phyloP scores from a whole-genome alignment of 2,888 invertebrate species.

The Therioaphis trifolii region DNA sequence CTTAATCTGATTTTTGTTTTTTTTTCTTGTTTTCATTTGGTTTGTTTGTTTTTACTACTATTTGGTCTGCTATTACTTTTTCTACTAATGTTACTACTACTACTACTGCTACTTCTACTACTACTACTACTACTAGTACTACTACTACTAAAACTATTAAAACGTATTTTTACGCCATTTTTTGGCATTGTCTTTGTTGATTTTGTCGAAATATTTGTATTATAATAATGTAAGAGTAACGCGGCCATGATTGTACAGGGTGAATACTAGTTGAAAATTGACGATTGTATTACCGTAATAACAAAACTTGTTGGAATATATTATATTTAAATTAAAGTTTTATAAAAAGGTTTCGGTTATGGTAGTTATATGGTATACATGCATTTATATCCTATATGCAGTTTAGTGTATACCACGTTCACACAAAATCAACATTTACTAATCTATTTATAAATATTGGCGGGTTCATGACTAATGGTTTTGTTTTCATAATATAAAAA shows the following conservation, averaged over 20 bases:
- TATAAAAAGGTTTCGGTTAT: not conserved
- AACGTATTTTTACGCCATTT: slow-evolving; percentile 3
- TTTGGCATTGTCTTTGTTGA: slow-evolving; percentile 11
- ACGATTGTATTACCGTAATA: not conserved
- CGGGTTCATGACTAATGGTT: not conserved
- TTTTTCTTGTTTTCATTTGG: slow-evolving; percentile 69
- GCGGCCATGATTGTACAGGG: slow-evolving; percentile 66
- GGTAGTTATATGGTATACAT: not conserved
- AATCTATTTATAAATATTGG: not conserved
- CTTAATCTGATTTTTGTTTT: slow-evolving; percentile 67
- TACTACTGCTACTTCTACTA: not conserved
- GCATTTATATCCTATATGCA: not conserved
- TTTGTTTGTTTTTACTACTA: slow-evolving; percentile 67
- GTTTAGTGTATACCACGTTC: not conserved
- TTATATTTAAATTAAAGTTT: not conserved
- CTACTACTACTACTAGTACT: slow-evolving; percentile 7
- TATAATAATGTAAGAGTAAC: slow-evolving; percentile 29
- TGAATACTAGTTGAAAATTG: not conserved
- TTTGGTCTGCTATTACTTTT: slow-evolving; percentile 51
- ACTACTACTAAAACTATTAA: not conserved
- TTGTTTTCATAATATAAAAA: not conserved
- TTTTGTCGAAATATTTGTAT: slow-evolving; percentile 16
- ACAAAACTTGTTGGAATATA: not conserved
- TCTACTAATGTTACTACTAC: slow-evolving; percentile 22
- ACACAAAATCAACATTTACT: not conserved